Evolutionary conservation across 2,113 vertebrate genomes (phyloP), one percentile per base, ranked within the genome.

Genomic region (Gavialis gangeticus): DNA sequence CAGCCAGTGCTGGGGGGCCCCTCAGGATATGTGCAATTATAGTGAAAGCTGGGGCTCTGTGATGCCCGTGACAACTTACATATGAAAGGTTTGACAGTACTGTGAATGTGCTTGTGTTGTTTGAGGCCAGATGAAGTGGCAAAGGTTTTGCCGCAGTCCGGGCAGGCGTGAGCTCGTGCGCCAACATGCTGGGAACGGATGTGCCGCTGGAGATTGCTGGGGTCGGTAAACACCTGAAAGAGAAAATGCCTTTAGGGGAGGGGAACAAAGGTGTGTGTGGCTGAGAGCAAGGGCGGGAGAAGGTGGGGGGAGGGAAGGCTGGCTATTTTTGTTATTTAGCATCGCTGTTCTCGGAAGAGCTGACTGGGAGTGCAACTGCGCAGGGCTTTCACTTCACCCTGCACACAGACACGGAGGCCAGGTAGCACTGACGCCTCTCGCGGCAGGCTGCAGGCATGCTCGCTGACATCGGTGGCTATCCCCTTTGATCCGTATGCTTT

Each of bases 81-180:
- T 99, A 99, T 99, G 98, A 99, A 99, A 94, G 99, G 99, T 97
- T 99, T 99, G 98, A 99, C 99, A 91, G 99, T 99, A 97, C 99
- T 99, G 98, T 99, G 99, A 96, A 99, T 99, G 98, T 99, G 99
- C 96, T 99, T 99, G 98, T 99, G 99, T 79, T 99, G 99, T 95
- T 99, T 99, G 96, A 99, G 99, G 96, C 99, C 99, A 5, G 99
- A 99, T 3, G 99, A 99, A 27, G 99, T 99, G 98, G 99, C 99
- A 75, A 99, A 99, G 81, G 99, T 99, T 98, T 99, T 99, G 97
- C 99, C 99, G 84, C 99, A 99, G 98, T 99, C 99, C 0, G 99
- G 99, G 98, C 99, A 99, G 60, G 99, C 99, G 46, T 99, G 99
- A 5, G 99, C 99, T 10, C 99, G 98, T 0, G 99, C 99, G 1